These are phyloP conservation scores for Lasioglossum morio DNA, from an alignment of 2,888 invertebrate species.

Conservation along the genomic window DNA sequence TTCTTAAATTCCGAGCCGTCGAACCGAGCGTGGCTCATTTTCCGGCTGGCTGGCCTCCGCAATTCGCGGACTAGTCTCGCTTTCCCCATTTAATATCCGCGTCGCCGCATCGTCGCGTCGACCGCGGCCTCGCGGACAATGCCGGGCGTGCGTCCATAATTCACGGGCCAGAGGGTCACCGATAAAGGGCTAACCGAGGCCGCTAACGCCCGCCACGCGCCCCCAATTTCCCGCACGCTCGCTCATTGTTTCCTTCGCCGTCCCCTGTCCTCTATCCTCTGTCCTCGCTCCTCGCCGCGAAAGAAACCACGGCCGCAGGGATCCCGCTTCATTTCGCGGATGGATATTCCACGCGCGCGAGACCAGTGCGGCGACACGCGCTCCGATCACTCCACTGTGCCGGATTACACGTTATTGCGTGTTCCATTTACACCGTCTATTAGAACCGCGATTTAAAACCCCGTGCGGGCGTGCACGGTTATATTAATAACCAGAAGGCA, in stretches of 20 bases:
- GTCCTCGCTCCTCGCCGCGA: neutral
- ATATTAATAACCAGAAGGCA: constrained; percentile 27
- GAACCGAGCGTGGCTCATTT: constrained; percentile 58
- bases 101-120: constrained; percentile 13
- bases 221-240: constrained; percentile 70
- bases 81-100: constrained; percentile 72
- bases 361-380: constrained; percentile 13
- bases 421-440: constrained; percentile 45
- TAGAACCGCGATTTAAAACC: constrained; percentile 34
- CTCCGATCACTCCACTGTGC: neutral
- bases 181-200: constrained; percentile 80
- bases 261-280: neutral
- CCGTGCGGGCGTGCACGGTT: neutral
- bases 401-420: constrained; percentile 53
- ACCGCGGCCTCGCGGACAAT: constrained; percentile 71
- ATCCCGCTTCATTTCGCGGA: constrained; percentile 51
- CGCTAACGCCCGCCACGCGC: constrained; percentile 74
- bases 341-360: constrained; percentile 22
- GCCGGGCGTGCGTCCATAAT: constrained; percentile 74
- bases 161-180: constrained; percentile 76
- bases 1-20: constrained; percentile 57
- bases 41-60: constrained; percentile 70
- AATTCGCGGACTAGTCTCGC: constrained; percentile 65
- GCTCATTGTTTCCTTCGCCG: constrained; percentile 78
- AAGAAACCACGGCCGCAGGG: constrained; percentile 71